Evolutionary conservation across 2,888 invertebrate genomes (phyloP).

Genomic region (Bembecia ichneumoniformis): DNA sequence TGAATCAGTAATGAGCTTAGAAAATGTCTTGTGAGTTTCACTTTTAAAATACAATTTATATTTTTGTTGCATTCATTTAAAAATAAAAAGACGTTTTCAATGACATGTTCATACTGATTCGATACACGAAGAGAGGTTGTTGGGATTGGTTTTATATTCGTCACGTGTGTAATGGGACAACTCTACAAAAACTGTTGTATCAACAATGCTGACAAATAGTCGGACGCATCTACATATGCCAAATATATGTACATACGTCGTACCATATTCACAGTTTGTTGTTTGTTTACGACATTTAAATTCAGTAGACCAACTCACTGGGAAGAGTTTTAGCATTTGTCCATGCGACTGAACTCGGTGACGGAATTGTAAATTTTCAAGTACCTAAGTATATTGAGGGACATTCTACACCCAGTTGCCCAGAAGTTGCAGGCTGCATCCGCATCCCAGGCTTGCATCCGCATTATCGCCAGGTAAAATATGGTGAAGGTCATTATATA

Average conservation of each 20-base stretch:
- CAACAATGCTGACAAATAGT: slow-evolving; percentile 24
- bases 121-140: not conserved
- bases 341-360: slow-evolving; percentile 53
- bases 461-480: too few relatives aligned
- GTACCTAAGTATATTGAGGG: slow-evolving; percentile 30
- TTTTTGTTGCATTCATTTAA: too few relatives aligned
- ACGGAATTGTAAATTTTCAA: slow-evolving; percentile 64
- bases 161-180: not conserved
- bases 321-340: slow-evolving; percentile 64
- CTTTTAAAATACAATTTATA: too few relatives aligned
- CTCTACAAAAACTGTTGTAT: slow-evolving; percentile 16
- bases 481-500: too few relatives aligned
- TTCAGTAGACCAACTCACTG: slow-evolving; percentile 44
- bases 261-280: slow-evolving; percentile 12
- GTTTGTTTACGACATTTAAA: slow-evolving; percentile 46
- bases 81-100: too few relatives aligned
- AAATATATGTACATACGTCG: slow-evolving; percentile 16
- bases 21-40: too few relatives aligned
- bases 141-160: not conserved
- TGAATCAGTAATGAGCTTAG: too few relatives aligned
- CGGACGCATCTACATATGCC: slow-evolving; percentile 13
- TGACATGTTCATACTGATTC: too few relatives aligned
- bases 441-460: too few relatives aligned
- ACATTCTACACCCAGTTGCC: too few relatives aligned
- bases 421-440: too few relatives aligned